Evolutionary conservation across 2,797 vertebrate genomes (phyloP).

Genomic region (Etheostoma perlongum): DNA sequence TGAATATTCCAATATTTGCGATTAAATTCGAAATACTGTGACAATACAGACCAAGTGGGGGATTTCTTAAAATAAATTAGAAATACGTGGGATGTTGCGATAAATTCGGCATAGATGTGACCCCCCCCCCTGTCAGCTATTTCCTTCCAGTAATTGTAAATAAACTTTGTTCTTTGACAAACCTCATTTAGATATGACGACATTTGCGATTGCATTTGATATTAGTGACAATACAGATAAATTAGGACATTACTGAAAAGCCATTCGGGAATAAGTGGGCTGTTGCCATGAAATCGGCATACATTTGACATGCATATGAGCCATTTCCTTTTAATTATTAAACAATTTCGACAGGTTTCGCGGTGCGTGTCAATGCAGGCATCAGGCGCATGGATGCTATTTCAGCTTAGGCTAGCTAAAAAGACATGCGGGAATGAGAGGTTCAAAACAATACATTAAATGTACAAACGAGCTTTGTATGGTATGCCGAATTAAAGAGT

Average conservation of each 20-base stretch:
- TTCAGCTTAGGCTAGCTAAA: too few relatives aligned
- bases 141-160: background rate
- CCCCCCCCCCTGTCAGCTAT: accelerated
- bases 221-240: accelerated
- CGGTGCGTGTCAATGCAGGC: accelerated
- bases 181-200: too few relatives aligned
- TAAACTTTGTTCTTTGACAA: background rate
- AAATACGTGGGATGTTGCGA: accelerated
- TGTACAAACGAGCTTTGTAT: background rate
- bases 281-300: too few relatives aligned
- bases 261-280: accelerated
- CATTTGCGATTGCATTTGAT: background rate
- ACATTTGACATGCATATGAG: background rate
- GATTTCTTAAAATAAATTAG: accelerated
- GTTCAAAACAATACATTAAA: background rate
- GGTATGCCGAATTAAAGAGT: background rate
- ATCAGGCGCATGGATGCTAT: background rate
- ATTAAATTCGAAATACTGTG: background rate
- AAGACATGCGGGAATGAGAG: accelerated
- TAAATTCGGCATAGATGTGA: background rate
- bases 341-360: background rate
- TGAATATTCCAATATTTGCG: background rate
- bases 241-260: accelerated
- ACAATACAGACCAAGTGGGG: accelerated
- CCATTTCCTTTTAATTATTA: accelerated